Base-by-base conservation (phyloP, 2,113 vertebrate species). In the Bucco capensis region DNA sequence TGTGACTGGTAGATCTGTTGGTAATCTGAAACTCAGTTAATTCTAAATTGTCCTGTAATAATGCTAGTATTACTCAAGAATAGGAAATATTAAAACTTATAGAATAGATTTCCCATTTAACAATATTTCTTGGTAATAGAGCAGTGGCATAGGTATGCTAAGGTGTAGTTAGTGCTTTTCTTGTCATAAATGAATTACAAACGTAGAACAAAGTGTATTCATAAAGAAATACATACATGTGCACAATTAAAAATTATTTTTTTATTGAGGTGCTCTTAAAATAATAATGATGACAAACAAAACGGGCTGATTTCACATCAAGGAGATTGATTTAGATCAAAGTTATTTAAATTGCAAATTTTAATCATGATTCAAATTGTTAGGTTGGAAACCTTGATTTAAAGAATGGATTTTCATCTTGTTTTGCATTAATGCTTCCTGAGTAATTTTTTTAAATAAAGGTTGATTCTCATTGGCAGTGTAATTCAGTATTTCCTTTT, bases 401-500 rank as follows among this genome's bases (percentile, higher is more conserved):
- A 89, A 89, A 90, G 92, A 92, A 90, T 89, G 88, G 47, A 84
- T 92, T 94, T 95, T 86, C 73, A 72, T 86, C 60, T 92, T 89
- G 40, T 67, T 92, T 90, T 94, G 83, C 89, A 84, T 92, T 90
- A 92, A 53, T 86, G 53, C 53, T 86, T 92, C 80, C 73, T 83
- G 71, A 44, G 44, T 92, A 51, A 86, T 93, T 94, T 93, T n/a
- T 86, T 65, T 81, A 72, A 93, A 84, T 80, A 83, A 62, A 64
- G 6, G 49, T 24, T 78, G 61, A n/a, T 56, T 90, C 44, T 77
- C 40, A 78, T 37, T 92, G 94, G 83, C 61, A 51, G 14, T 33
- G 33, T 72, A 78, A 71, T 64, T 84, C 53, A 81, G 69, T n/a
- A 46, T 81, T 94, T 90, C 65, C 50, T 85, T 51, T 92, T 62